Evolutionary conservation across 2,113 vertebrate genomes (phyloP).

Genomic region (Patagioenas fasciata): DNA sequence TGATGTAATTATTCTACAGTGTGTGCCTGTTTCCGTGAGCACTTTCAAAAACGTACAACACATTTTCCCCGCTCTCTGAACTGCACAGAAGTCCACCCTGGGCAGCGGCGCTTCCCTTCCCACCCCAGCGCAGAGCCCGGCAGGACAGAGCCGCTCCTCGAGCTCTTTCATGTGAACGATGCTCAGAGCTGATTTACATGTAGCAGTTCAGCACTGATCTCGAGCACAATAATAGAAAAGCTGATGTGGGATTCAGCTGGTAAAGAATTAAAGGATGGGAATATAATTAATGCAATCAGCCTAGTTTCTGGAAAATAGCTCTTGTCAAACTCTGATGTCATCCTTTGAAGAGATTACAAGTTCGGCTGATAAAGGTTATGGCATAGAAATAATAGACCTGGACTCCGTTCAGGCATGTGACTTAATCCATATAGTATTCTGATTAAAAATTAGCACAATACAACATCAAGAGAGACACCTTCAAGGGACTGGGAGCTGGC

Average conservation of each 20-base stretch:
- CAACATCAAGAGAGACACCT: slow-evolving; percentile 59
- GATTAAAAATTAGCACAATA: slow-evolving; percentile 68
- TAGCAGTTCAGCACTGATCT: slow-evolving; percentile 22
- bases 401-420: slow-evolving; percentile 54
- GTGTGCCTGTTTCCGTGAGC: background rate
- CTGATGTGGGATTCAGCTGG: slow-evolving; percentile 52
- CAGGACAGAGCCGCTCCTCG: background rate
- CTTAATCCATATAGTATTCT: slow-evolving; percentile 61
- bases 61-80: background rate
- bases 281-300: slow-evolving; percentile 69
- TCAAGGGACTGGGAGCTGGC: slow-evolving; percentile 56
- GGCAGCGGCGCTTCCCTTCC: background rate
- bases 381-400: slow-evolving; percentile 59
- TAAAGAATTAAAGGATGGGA: slow-evolving; percentile 63
- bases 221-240: slow-evolving; percentile 32
- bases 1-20: rapidly evolving
- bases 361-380: slow-evolving; percentile 65
- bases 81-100: background rate
- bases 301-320: slow-evolving; percentile 60
- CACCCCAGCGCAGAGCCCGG: background rate
- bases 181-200: background rate
- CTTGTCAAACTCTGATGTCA: slow-evolving; percentile 67
- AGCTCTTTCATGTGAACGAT: background rate
- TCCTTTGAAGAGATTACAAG: slow-evolving; percentile 72
- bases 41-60: rapidly evolving